phyloP scores from a whole-genome alignment of 2,797 vertebrate genomes.

The Chanos chanos region DNA sequence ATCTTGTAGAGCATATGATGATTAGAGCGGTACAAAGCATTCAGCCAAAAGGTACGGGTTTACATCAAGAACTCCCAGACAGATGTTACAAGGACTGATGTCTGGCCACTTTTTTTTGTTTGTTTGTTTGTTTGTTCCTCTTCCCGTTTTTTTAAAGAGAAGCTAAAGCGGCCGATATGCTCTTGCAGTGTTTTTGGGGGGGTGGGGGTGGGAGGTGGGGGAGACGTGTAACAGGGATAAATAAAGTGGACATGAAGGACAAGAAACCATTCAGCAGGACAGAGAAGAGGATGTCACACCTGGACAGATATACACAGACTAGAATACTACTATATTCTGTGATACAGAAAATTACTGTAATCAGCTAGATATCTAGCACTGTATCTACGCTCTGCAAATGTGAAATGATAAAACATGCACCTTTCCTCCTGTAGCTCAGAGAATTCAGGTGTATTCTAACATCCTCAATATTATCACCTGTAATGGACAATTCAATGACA shows the following conservation, averaged over 20 bases:
- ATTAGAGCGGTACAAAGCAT: slow-evolving; percentile 7
- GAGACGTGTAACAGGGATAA: slow-evolving; percentile 15
- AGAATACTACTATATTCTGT: slow-evolving; percentile 8
- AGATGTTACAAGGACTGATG: slow-evolving; percentile 8
- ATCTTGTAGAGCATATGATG: slow-evolving; percentile 2
- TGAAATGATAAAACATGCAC: slow-evolving; percentile 61
- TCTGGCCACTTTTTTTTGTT: background rate
- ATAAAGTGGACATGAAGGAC: slow-evolving; percentile 18
- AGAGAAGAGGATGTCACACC: background rate
- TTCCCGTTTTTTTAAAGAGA: slow-evolving; percentile 14
- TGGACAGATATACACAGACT: slow-evolving; percentile 29
- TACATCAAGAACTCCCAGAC: slow-evolving; percentile 43
- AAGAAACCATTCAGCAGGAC: background rate
- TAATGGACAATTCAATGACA: slow-evolving; percentile 56
- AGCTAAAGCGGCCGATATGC: no score
- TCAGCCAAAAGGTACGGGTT: background rate
- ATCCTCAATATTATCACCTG: slow-evolving; percentile 67
- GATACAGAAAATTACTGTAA: slow-evolving; percentile 21
- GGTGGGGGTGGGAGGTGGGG: no score
- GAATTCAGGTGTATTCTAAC: slow-evolving; percentile 60
- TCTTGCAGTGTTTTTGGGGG: no score
- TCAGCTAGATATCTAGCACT: slow-evolving; percentile 18
- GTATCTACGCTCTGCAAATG: slow-evolving; percentile 26
- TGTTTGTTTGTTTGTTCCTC: background rate
- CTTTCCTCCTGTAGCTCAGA: slow-evolving; percentile 65